Conservation (phyloP, 2,113 vertebrate genomes). For the Clarias gariepinus region DNA sequence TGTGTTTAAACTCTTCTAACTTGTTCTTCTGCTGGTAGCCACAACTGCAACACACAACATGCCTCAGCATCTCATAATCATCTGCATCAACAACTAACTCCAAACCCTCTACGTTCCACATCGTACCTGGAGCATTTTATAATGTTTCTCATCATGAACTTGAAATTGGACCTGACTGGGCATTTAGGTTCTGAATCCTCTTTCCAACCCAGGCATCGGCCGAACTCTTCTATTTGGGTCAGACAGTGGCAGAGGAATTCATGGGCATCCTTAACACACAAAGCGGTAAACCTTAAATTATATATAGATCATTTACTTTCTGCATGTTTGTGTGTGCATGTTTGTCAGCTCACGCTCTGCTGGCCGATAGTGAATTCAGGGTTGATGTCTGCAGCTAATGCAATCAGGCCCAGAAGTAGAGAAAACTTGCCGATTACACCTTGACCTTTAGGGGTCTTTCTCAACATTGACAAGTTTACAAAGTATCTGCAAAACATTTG, state of each 20-base stretch:
- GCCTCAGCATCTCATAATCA: neutral
- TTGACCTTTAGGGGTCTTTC: neutral
- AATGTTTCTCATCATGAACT: neutral
- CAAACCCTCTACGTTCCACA: neutral
- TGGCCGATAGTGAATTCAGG: neutral
- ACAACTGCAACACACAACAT: conserved; percentile 4
- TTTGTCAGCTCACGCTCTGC: neutral
- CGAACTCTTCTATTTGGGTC: neutral
- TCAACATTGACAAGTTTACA: neutral
- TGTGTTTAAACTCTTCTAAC: neutral
- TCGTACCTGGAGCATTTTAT: neutral
- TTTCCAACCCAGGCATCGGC: neutral
- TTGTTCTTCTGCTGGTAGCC: neutral
- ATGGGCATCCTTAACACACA: neutral
- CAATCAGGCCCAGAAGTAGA: neutral
- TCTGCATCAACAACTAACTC: neutral
- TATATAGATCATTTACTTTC: neutral
- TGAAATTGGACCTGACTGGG: conserved; percentile 9
- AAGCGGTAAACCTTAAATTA: neutral
- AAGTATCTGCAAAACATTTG: neutral
- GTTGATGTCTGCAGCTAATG: neutral
- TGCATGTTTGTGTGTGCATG: neutral
- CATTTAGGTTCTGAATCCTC: neutral
- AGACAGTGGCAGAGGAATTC: conserved; percentile 11
- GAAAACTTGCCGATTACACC: neutral